Evolutionary conservation across 2,888 invertebrate genomes (phyloP).

Genomic region (Cinara cedri): DNA sequence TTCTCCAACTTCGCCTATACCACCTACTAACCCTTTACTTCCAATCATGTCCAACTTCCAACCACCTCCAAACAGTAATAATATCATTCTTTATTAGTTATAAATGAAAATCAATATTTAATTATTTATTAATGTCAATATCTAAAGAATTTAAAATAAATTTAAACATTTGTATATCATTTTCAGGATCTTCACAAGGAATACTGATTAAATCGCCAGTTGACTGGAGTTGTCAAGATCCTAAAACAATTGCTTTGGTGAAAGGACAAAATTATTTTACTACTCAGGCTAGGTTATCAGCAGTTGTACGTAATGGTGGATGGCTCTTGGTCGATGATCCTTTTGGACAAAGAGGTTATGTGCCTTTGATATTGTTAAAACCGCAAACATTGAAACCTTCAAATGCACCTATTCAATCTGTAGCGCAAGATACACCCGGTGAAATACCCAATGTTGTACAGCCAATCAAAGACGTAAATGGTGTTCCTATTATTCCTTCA

Average conservation of each 20-base stretch:
- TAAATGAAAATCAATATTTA: not conserved
- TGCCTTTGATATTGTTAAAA: not conserved
- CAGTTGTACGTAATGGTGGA: not conserved
- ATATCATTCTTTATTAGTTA: not conserved
- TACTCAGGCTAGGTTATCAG: not conserved
- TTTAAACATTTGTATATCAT: not conserved
- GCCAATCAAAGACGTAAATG: not conserved
- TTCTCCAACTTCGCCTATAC: too few species aligned
- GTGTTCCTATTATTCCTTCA: not conserved
- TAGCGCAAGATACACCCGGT: not conserved
- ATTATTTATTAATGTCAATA: not conserved
- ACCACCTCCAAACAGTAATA: not conserved
- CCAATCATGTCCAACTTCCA: not conserved
- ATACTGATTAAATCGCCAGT: not conserved
- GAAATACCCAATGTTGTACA: not conserved
- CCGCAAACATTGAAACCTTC: not conserved
- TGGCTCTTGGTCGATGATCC: not conserved
- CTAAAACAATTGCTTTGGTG: constrained; percentile 20
- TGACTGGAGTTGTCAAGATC: constrained; percentile 6
- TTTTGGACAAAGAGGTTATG: constrained; percentile 11
- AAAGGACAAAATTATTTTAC: constrained; percentile 14
- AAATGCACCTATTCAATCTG: not conserved
- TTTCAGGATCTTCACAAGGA: not conserved
- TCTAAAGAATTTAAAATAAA: not conserved
- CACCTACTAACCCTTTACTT: too few species aligned